Evolutionary conservation across 2,888 invertebrate genomes (phyloP).

Genomic region (Tetropium fuscum): DNA sequence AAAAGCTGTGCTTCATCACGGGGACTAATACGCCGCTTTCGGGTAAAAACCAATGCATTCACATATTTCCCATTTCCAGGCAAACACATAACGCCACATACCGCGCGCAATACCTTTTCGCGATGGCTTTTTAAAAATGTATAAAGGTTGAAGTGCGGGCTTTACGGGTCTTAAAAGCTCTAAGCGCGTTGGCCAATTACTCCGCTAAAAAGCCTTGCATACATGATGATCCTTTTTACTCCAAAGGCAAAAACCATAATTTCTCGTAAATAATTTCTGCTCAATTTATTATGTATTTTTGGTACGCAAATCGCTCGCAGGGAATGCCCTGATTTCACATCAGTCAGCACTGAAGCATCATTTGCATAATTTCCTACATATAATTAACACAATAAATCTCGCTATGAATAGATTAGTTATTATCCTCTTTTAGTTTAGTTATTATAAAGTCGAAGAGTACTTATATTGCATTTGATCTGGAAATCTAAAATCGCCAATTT

Average conservation of each 20-base stretch:
- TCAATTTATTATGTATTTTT: constrained; percentile 17
- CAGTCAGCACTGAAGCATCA: too few relatives aligned
- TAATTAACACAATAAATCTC: too few relatives aligned
- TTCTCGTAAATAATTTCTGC: constrained; percentile 30
- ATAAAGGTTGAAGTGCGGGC: constrained; percentile 65
- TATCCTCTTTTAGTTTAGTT: too few relatives aligned
- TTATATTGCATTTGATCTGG: too few relatives aligned
- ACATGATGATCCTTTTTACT: constrained; percentile 56
- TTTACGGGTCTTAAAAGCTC: constrained; percentile 66
- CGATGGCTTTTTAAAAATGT: constrained; percentile 63
- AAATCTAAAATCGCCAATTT: too few relatives aligned
- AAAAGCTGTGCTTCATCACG: constrained; percentile 28
- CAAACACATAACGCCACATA: constrained; percentile 31
- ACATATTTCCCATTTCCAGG: constrained; percentile 19
- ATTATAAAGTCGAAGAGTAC: too few relatives aligned
- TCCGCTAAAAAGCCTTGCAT: constrained; percentile 65
- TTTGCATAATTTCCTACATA: too few relatives aligned
- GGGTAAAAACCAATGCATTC: constrained; percentile 32
- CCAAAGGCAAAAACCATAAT: constrained; percentile 37
- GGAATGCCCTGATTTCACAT: too few relatives aligned
- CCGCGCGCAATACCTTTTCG: constrained; percentile 15
- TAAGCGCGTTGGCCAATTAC: constrained; percentile 67
- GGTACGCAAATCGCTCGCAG: too few relatives aligned
- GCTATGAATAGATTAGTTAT: too few relatives aligned
- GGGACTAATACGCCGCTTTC: constrained; percentile 23